phyloP scores from a whole-genome alignment of 2,797 vertebrate species.

The Triplophysa yarkandensis region DNA sequence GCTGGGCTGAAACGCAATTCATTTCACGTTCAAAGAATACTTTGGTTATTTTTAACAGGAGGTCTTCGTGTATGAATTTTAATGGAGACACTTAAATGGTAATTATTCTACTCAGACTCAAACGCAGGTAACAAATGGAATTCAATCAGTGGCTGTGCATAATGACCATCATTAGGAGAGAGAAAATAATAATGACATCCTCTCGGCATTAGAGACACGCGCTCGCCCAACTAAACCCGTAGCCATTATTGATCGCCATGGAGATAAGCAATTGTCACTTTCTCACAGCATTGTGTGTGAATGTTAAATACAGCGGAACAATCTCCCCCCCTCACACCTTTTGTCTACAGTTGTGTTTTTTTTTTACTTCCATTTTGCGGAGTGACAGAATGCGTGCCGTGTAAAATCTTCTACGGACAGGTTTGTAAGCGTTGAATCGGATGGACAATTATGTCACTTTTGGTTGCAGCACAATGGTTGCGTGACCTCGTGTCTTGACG shows the following conservation, averaged over 20 bases:
- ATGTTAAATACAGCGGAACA: slow-evolving; percentile 94
- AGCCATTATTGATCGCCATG: slow-evolving; percentile 99
- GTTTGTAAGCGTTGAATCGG: not conserved
- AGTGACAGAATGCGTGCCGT: slow-evolving; percentile 29
- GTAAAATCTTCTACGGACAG: slow-evolving; percentile 18
- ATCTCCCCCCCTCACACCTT: slow-evolving; percentile 64
- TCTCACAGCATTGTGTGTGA: slow-evolving; percentile 89
- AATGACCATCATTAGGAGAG: slow-evolving; percentile 99
- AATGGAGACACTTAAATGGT: slow-evolving; percentile 99
- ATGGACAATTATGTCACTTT: slow-evolving; percentile 13
- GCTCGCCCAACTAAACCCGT: slow-evolving; percentile 99
- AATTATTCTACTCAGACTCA: slow-evolving; percentile 99
- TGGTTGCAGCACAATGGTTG: slow-evolving; percentile 18
- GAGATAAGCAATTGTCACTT: slow-evolving; percentile 99
- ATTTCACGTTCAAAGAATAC: slow-evolving; percentile 96
- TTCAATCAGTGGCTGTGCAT: slow-evolving; percentile 99
- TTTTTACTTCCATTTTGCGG: slow-evolving; percentile 41
- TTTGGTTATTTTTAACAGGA: slow-evolving; percentile 97
- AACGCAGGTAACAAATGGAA: slow-evolving; percentile 99
- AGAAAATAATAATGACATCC: slow-evolving; percentile 99
- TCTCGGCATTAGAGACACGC: slow-evolving; percentile 99
- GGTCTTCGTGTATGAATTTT: slow-evolving; percentile 99
- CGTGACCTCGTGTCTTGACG: slow-evolving; percentile 18
- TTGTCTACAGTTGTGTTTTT: slow-evolving; percentile 71
- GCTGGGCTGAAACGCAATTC: slow-evolving; percentile 80